These are phyloP conservation scores for Aradophagus sp. DNA, from an alignment of 1,140 invertebrate species.

Conservation along the genomic window DNA sequence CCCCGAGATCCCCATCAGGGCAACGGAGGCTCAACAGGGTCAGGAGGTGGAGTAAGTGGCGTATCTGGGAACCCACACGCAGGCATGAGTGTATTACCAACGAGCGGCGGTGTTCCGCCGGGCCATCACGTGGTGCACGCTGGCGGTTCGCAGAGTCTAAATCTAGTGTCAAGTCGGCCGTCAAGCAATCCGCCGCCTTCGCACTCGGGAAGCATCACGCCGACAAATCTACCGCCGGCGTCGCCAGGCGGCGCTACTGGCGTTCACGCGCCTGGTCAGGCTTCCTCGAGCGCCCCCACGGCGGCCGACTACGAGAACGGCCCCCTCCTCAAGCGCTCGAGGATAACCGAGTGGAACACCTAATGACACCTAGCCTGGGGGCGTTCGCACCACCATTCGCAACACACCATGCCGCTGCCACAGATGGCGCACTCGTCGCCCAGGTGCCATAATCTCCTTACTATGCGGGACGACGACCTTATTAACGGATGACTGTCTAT, in stretches of 20 bases:
- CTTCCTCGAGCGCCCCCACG: slow-evolving; percentile 62
- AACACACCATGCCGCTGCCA: slow-evolving; percentile 45
- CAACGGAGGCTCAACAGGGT: slow-evolving; percentile 63
- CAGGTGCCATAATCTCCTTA: slow-evolving; percentile 51
- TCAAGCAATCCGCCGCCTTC: slow-evolving; percentile 72
- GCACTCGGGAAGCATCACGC: slow-evolving; percentile 81
- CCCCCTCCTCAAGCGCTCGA: slow-evolving; percentile 86
- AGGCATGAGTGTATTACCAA: slow-evolving; percentile 68
- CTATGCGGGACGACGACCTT: slow-evolving; percentile 30
- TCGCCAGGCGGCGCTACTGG: slow-evolving; percentile 68
- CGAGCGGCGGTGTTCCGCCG: slow-evolving; percentile 47
- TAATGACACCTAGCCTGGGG: slow-evolving; percentile 73
- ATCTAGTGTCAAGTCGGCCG: slow-evolving; percentile 69
- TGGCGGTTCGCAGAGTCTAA: slow-evolving; percentile 79
- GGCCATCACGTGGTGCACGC: slow-evolving; percentile 74
- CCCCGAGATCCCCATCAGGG: slow-evolving; percentile 79
- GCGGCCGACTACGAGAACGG: slow-evolving; percentile 86
- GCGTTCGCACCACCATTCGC: slow-evolving; percentile 31
- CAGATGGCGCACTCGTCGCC: slow-evolving; percentile 52
- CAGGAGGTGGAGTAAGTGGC: slow-evolving; percentile 57
- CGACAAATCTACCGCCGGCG: slow-evolving; percentile 84
- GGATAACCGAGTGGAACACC: slow-evolving; percentile 90
- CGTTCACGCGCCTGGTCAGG: slow-evolving; percentile 73
- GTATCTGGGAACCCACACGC: slow-evolving; percentile 63
- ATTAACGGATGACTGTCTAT: slow-evolving; percentile 11